Evolutionary conservation across 1,140 invertebrate genomes (phyloP).

Genomic region (Coelopa frigida): DNA sequence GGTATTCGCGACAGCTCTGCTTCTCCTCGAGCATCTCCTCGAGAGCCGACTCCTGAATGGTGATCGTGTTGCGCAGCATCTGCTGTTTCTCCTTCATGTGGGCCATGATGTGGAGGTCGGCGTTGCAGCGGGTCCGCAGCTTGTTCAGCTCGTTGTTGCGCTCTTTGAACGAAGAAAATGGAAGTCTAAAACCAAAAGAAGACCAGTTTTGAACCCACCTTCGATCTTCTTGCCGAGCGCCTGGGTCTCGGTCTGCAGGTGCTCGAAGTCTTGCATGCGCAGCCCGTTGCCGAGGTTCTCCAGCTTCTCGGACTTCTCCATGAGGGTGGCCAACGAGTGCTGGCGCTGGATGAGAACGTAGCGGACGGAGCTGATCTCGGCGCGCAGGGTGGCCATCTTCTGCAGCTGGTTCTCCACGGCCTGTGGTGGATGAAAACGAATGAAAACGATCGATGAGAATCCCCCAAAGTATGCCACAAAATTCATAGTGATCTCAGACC

Average conservation of each 20-base stretch:
- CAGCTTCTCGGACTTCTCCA: conserved; percentile 17
- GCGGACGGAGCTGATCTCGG: conserved; percentile 26
- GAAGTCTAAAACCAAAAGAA: background rate
- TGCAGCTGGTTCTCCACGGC: conserved; percentile 2
- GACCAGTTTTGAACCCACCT: conserved; percentile 15
- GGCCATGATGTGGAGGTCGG: conserved; percentile 20
- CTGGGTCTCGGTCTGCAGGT: conserved; percentile 23
- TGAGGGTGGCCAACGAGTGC: conserved; percentile 16
- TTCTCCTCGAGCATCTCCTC: background rate
- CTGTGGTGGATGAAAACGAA: too few species aligned
- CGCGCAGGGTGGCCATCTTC: conserved; percentile 12
- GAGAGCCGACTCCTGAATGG: background rate
- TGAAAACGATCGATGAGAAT: too few species aligned
- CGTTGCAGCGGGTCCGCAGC: conserved; percentile 15
- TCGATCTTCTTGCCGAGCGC: conserved; percentile 31
- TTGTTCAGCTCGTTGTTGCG: conserved; percentile 22
- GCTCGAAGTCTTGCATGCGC: conserved; percentile 21
- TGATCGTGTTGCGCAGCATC: conserved; percentile 8
- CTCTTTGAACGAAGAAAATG: conserved; percentile 14
- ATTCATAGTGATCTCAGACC: too few species aligned
- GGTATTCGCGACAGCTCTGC: background rate
- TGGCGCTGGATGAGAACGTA: conserved; percentile 21
- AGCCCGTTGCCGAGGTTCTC: conserved; percentile 22
- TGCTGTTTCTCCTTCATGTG: conserved; percentile 26
- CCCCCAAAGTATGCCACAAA: too few species aligned